These are phyloP conservation scores for Parapristionchus giblindavisi DNA, from an alignment of 2,888 invertebrate species.

Conservation along the genomic window DNA sequence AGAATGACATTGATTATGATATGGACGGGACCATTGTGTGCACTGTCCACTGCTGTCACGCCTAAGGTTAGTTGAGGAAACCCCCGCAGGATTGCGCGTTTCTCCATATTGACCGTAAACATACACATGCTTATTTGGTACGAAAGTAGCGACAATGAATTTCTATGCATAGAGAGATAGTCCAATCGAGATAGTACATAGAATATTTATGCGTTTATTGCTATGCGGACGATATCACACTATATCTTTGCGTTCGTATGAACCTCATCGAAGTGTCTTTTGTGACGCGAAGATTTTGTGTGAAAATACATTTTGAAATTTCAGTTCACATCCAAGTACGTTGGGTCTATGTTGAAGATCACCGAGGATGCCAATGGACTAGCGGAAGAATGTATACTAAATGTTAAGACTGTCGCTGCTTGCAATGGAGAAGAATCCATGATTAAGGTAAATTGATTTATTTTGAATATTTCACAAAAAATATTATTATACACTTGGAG, in stretches of 20 bases:
- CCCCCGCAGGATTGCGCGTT: too few species aligned
- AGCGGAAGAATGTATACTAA: slow-evolving; percentile 29
- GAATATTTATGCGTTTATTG: too few species aligned
- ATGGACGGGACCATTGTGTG: slow-evolving; percentile 31
- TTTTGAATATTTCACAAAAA: neutral
- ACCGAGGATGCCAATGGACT: slow-evolving; percentile 29
- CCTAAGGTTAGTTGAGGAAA: slow-evolving; percentile 5
- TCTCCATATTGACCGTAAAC: too few species aligned
- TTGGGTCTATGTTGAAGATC: neutral
- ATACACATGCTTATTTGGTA: too few species aligned
- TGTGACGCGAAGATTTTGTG: too few species aligned
- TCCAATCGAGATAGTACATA: too few species aligned
- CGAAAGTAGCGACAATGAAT: too few species aligned
- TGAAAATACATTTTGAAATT: too few species aligned
- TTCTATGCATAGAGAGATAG: too few species aligned
- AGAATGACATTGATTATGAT: slow-evolving; percentile 27
- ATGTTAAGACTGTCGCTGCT: slow-evolving; percentile 30
- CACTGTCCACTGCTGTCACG: neutral
- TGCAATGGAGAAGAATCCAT: slow-evolving; percentile 27
- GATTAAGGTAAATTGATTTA: neutral
- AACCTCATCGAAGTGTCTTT: too few species aligned
- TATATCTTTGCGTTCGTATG: too few species aligned
- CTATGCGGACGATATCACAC: too few species aligned
- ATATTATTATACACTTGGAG: neutral
- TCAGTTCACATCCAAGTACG: slow-evolving; percentile 7